Conservation (phyloP, 2,888 invertebrate genomes). For the Luperina testacea region DNA sequence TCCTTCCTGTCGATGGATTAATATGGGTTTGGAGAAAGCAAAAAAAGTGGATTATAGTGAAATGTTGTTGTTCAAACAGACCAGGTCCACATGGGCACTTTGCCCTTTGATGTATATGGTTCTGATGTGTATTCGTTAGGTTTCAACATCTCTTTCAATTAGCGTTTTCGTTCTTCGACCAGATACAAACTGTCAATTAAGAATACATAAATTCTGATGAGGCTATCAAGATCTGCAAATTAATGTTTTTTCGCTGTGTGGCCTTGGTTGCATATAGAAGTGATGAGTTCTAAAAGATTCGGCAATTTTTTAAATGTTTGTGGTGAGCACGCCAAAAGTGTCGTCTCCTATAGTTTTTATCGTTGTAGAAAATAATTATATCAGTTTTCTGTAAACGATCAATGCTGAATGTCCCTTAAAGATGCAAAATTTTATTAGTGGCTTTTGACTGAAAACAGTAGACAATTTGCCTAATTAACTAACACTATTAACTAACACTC, state of each 20-base stretch:
- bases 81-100: slow-evolving; percentile 24
- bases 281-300: not conserved
- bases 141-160: slow-evolving; percentile 7
- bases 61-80: slow-evolving; percentile 18
- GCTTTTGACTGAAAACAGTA: not conserved
- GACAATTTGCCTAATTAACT: slow-evolving; percentile 3
- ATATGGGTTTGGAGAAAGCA: slow-evolving; percentile 27
- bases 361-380: not conserved
- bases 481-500: not conserved
- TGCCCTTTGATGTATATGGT: slow-evolving; percentile 26
- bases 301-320: not conserved
- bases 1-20: slow-evolving; percentile 34
- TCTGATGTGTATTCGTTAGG: slow-evolving; percentile 6
- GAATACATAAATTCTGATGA: slow-evolving; percentile 52
- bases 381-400: too few species aligned
- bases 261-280: slow-evolving; percentile 31
- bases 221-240: slow-evolving; percentile 59
- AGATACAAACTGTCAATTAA: slow-evolving; percentile 41
- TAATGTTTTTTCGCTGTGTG: slow-evolving; percentile 30
- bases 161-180: slow-evolving; percentile 24
- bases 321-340: not conserved
- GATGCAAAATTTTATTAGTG: not conserved
- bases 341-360: not conserved
- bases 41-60: slow-evolving; percentile 15
- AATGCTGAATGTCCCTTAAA: not conserved